These are phyloP conservation scores for Tachypleus tridentatus DNA, from an alignment of 1,140 invertebrate species.

Conservation along the genomic window DNA sequence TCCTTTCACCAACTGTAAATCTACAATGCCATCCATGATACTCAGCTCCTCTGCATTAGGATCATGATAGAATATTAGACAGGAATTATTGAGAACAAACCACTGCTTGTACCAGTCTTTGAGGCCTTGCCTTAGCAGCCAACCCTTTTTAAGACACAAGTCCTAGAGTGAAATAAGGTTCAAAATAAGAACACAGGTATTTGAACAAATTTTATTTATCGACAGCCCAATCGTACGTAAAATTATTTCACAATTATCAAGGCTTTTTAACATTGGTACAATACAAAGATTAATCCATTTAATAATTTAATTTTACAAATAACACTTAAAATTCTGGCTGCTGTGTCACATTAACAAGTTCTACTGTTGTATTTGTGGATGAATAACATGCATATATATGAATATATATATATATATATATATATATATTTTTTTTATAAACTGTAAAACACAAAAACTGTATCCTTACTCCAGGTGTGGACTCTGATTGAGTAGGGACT, in stretches of 20 bases:
- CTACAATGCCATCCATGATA: slow-evolving; percentile 74
- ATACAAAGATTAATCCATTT: too few species aligned
- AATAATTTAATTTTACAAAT: too few species aligned
- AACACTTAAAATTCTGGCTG: too few species aligned
- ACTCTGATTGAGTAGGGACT: slow-evolving; percentile 52
- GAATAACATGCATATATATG: background rate
- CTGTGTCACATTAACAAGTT: too few species aligned
- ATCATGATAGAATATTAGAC: slow-evolving; percentile 76
- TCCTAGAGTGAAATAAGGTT: too few species aligned
- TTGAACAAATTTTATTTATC: too few species aligned
- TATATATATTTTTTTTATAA: background rate
- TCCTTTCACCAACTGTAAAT: slow-evolving; percentile 68
- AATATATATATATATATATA: too few species aligned
- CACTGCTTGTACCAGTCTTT: slow-evolving; percentile 82
- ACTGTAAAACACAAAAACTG: slow-evolving; percentile 6
- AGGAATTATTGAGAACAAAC: slow-evolving; percentile 83
- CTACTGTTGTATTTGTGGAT: background rate
- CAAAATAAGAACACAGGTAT: too few species aligned
- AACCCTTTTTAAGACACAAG: slow-evolving; percentile 58
- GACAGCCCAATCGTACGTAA: too few species aligned
- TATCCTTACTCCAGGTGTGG: slow-evolving; percentile 35
- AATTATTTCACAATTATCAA: too few species aligned
- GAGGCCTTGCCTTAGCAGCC: slow-evolving; percentile 64
- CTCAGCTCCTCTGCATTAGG: slow-evolving; percentile 76
- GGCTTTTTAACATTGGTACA: too few species aligned